Evolutionary conservation across 2,797 vertebrate species (phyloP), one percentile per base, ranked within the genome.

Genomic region (Lepus townsendii): DNA sequence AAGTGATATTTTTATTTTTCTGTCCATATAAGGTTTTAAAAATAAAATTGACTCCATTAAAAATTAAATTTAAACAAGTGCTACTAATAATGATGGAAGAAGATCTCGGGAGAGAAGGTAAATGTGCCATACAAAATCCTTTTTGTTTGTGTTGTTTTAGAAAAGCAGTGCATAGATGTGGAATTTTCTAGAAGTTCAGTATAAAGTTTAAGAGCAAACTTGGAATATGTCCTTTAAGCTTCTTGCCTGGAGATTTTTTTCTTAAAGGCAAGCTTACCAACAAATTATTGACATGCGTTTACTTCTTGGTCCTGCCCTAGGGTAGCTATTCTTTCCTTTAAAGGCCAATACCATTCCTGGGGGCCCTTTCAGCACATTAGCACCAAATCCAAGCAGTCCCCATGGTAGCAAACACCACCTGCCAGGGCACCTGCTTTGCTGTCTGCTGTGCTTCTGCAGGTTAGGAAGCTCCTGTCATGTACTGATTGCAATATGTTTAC

Each of bases 161-260:
- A 86, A 93, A 90, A 89, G 17, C 42, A 65, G 22, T 60, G 22
- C 4, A 8, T 30, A n/a, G 8, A 90, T 76, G 12, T 35, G 50
- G 42, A 90, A 75, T 72, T 62, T 84, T 52, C 71, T 62, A 82
- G 68, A 73, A 90, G 22, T 66, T 80, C 69, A 24, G n/a, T 30
- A 38, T 60, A 80, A 83, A 62, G 27, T 35, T 38, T 79, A 52
- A 90, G 87, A 76, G 62, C 19, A 60, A 71, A 78, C 91, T 86
- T 32, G 20, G 83, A 87, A 52, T 91, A 63, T 69, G 20, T 83
- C 60, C 60, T 93, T 20, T 79, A 88, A 94, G n/a, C 47, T 80
- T 79, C 76, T 71, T 69, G 76, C 68, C 60, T 47, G 72, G 88
- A 71, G n/a, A 7, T 20, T 6, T 42, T 10, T 63, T 72, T 52